Evolutionary conservation across 2,797 vertebrate genomes (phyloP).

Genomic region (Yasuhikotakia modesta): DNA sequence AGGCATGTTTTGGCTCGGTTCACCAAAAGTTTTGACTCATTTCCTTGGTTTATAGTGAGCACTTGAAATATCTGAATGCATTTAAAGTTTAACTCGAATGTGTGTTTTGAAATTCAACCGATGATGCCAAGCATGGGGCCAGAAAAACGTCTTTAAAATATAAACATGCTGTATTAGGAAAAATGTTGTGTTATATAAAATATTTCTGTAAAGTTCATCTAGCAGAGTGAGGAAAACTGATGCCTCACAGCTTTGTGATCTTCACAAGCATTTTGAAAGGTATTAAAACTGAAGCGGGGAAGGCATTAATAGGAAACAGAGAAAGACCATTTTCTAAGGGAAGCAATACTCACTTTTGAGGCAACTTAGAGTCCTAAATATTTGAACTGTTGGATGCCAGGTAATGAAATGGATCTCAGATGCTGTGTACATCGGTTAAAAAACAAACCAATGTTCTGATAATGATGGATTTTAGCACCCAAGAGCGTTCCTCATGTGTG

Average conservation of each 20-base stretch:
- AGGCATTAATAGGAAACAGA: slow-evolving; percentile 69
- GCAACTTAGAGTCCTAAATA: slow-evolving; percentile 63
- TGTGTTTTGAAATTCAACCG: not conserved
- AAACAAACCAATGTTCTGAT: slow-evolving; percentile 63
- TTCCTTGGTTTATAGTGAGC: not conserved
- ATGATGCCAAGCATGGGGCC: not conserved
- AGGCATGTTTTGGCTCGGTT: not conserved
- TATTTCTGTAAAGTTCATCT: slow-evolving; percentile 29
- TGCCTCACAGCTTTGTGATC: slow-evolving; percentile 60
- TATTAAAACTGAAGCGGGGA: slow-evolving; percentile 59
- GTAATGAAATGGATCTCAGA: slow-evolving; percentile 69
- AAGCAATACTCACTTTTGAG: slow-evolving; percentile 62
- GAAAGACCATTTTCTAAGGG: slow-evolving; percentile 59
- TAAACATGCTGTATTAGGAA: slow-evolving; percentile 1
- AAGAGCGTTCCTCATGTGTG: not conserved
- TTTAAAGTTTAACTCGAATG: not conserved
- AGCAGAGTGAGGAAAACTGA: slow-evolving; percentile 49
- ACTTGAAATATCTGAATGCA: not conserved
- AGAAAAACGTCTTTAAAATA: slow-evolving; percentile 7
- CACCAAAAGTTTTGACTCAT: not conserved
- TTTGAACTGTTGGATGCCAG: slow-evolving; percentile 62
- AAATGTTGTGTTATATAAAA: slow-evolving; percentile 3
- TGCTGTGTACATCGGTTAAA: slow-evolving; percentile 63
- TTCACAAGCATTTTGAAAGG: slow-evolving; percentile 58
- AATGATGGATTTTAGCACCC: not conserved